A percentile compares a stretch with the other conserved stretches of the same genome.
These are phyloP conservation scores for Hemiprocne comata DNA, from an alignment of 2,113 vertebrate species.

Conservation along the genomic window DNA sequence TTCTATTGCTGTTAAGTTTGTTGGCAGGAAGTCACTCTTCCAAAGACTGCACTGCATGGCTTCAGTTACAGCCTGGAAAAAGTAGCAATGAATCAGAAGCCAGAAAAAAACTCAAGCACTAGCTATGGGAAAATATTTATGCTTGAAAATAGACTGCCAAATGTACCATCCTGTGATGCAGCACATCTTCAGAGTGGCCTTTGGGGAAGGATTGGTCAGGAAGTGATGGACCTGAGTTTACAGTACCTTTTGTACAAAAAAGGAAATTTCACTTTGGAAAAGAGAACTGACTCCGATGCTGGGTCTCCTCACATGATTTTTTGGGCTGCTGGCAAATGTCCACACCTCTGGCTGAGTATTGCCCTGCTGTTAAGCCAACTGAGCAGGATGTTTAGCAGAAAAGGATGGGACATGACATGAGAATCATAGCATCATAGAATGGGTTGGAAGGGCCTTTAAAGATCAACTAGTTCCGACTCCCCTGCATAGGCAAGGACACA, in stretches of 20 bases:
- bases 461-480: too few relatives aligned
- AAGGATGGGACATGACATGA: accelerated
- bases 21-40: neutral
- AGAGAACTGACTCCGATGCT: neutral
- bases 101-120: slow-evolving; percentile 3
- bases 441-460: too few relatives aligned
- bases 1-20: neutral
- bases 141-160: slow-evolving; percentile 43
- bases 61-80: neutral
- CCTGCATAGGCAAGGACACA: too few relatives aligned
- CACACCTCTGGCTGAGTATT: neutral
- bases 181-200: neutral
- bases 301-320: neutral
- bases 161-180: neutral
- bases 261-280: neutral
- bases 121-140: slow-evolving; percentile 22
- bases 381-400: neutral
- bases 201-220: slow-evolving; percentile 40
- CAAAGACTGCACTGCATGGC: neutral
- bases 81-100: neutral
- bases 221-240: neutral
- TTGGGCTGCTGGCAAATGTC: neutral
- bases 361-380: neutral
- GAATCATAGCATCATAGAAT: too few relatives aligned
- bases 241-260: slow-evolving; percentile 8